Evolutionary conservation across 2,113 vertebrate species (phyloP).

Genomic region (Actenoides lindsayi): DNA sequence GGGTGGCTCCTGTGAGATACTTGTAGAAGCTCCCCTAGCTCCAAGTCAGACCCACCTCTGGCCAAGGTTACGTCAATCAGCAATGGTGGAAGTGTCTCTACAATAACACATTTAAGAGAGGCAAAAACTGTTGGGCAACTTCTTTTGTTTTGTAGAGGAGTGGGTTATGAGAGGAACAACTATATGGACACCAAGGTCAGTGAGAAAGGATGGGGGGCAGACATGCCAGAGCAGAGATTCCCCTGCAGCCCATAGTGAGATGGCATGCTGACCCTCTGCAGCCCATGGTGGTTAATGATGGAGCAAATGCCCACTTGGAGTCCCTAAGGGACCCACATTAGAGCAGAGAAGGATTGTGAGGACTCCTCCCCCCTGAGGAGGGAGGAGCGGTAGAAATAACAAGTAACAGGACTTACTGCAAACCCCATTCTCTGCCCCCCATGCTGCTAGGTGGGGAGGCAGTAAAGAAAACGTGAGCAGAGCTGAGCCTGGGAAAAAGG

Average conservation of each 20-base stretch:
- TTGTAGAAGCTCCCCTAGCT: background rate
- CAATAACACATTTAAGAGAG: background rate
- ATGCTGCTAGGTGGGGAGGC: background rate
- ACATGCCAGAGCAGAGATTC: background rate
- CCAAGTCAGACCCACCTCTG: background rate
- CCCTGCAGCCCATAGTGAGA: background rate
- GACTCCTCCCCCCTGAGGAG: background rate
- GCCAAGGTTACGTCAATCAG: background rate
- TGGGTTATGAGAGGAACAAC: background rate
- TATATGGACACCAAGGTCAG: background rate
- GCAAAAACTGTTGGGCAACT: background rate
- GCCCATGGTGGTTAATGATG: background rate
- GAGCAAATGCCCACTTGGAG: background rate
- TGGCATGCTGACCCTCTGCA: background rate
- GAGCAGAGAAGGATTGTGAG: background rate
- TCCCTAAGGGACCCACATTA: background rate
- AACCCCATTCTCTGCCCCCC: background rate
- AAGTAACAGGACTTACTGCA: background rate
- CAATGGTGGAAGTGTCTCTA: background rate
- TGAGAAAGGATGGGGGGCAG: background rate
- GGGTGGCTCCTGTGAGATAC: background rate
- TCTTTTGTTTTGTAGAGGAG: background rate
- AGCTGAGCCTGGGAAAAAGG: background rate
- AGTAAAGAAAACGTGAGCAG: background rate
- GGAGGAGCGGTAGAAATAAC: background rate